These are phyloP conservation scores for Omphaloscelis lunosa DNA, from an alignment of 2,888 invertebrate species.

Conservation along the genomic window DNA sequence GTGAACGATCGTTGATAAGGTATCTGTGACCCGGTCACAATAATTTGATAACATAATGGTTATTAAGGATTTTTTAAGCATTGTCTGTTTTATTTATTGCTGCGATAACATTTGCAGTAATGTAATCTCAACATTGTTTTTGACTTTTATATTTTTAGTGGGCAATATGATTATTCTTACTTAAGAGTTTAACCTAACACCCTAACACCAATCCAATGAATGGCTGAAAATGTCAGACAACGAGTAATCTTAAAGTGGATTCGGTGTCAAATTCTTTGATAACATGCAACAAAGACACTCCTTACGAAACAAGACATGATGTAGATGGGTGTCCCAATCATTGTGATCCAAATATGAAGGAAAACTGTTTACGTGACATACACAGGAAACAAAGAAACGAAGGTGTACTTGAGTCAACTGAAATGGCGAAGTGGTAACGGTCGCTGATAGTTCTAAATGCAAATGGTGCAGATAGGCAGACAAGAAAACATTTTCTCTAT, in stretches of 20 bases:
- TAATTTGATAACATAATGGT: constrained; percentile 57
- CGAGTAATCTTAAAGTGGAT: constrained; percentile 27
- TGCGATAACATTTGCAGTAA: constrained; percentile 33
- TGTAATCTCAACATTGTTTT: constrained; percentile 24
- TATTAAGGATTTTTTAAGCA: constrained; percentile 37
- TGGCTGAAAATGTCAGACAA: background rate
- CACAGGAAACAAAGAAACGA: constrained; percentile 44
- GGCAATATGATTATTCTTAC: background rate
- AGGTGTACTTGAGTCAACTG: constrained; percentile 18
- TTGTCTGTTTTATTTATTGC: constrained; percentile 29
- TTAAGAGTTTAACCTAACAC: background rate
- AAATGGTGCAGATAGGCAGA: constrained; percentile 47
- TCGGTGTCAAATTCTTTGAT: constrained; percentile 43
- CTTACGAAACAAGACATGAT: constrained; percentile 14
- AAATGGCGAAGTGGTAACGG: constrained; percentile 13
- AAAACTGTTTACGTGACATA: constrained; percentile 20
- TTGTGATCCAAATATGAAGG: constrained; percentile 43
- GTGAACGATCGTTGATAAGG: constrained; percentile 75
- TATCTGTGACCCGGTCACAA: constrained; percentile 77
- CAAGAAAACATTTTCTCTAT: constrained; percentile 61
- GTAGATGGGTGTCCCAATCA: constrained; percentile 35
- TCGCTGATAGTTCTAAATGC: constrained; percentile 46
- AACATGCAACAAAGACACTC: constrained; percentile 29
- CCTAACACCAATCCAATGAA: background rate
- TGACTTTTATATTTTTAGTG: constrained; percentile 9